These are phyloP conservation scores for Cirrhinus mrigala DNA, from an alignment of 2,797 vertebrate genomes.

Conservation along the genomic window DNA sequence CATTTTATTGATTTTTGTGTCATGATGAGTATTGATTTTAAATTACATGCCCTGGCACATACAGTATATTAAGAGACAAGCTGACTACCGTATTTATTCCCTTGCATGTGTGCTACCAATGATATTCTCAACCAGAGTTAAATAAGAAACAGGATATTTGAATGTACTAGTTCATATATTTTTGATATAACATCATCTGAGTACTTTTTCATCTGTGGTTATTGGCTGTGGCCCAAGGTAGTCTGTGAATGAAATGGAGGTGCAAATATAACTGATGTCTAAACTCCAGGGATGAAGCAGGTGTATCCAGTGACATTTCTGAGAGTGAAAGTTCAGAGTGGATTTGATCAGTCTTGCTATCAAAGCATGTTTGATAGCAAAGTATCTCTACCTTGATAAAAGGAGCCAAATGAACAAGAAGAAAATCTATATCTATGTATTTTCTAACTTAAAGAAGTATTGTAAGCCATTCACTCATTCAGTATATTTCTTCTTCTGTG, in stretches of 20 bases:
- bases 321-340: conserved; percentile 1
- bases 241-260: conserved; percentile 9
- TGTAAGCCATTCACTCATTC: not conserved
- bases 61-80: conserved; percentile 21
- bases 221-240: not conserved
- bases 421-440: not conserved
- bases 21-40: conserved; percentile 36
- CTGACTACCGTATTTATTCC: not conserved
- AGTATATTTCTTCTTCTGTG: not conserved
- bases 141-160: conserved; percentile 18
- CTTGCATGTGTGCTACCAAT: not conserved
- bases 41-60: conserved; percentile 21
- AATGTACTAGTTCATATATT: not conserved
- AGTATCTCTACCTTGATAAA: conserved; percentile 16
- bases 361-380: not conserved
- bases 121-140: not conserved
- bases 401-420: conserved; percentile 6
- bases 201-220: conserved; percentile 12
- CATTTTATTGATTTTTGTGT: conserved; percentile 39
- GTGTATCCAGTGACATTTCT: conserved; percentile 47
- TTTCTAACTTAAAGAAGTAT: not conserved
- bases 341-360: conserved; percentile 31
- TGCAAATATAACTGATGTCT: conserved; percentile 30
- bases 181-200: not conserved
- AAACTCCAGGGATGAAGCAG: conserved; percentile 24